Conservation (phyloP, 1,140 invertebrate genomes). For the Acarapis woodi region DNA sequence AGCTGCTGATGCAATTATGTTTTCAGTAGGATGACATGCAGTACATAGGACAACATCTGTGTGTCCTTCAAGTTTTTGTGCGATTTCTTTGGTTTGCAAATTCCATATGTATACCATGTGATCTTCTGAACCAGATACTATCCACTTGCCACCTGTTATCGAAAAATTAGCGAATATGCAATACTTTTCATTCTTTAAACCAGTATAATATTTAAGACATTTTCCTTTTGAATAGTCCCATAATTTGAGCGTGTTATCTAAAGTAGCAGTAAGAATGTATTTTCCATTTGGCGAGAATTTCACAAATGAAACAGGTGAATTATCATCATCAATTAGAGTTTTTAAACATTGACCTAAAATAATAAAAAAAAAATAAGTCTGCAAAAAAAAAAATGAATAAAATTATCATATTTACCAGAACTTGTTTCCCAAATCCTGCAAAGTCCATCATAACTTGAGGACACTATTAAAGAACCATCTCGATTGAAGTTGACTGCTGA, state of each 20-base stretch:
- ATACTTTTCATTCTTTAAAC: constrained; percentile 97
- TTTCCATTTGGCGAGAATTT: constrained; percentile 99
- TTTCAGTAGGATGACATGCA: constrained; percentile 88
- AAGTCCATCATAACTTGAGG: constrained; percentile 93
- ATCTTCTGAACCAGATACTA: constrained; percentile 98
- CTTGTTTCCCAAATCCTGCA: constrained; percentile 50
- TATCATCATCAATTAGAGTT: constrained; percentile 49
- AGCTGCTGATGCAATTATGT: constrained; percentile 94
- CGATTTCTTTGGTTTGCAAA: constrained; percentile 94
- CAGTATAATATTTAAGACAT: constrained; percentile 87
- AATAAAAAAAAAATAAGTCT: constrained; percentile 99
- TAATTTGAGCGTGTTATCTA: constrained; percentile 90
- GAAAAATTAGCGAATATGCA: constrained; percentile 99
- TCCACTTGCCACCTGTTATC: constrained; percentile 99
- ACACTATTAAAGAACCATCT: constrained; percentile 91
- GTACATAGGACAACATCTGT: constrained; percentile 93
- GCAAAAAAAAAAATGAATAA: constrained; percentile 10
- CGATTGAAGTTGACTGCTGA: constrained; percentile 89
- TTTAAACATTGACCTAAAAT: constrained; percentile 95
- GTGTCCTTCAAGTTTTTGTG: constrained; percentile 85
- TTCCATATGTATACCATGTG: constrained; percentile 99
- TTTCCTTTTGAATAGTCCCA: constrained; percentile 93
- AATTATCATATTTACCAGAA: background rate
- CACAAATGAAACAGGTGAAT: constrained; percentile 96
- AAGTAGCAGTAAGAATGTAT: constrained; percentile 87